Conservation (phyloP, 2,797 vertebrate species). For the Capromys pilorides region DNA sequence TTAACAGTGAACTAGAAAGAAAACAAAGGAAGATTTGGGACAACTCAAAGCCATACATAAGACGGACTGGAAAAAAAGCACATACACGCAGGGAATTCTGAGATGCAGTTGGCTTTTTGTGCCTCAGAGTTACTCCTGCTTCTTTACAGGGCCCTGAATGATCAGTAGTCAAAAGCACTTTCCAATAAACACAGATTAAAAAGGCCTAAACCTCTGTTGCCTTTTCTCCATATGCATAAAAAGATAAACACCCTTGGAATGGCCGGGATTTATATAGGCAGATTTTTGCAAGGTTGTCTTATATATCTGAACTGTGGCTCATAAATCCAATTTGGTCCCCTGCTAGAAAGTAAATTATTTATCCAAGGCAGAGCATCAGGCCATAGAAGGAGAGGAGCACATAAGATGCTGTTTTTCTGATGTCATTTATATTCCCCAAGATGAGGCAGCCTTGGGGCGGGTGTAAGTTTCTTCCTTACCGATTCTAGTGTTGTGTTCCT, state of each 20-base stretch:
- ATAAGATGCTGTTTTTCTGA: background rate
- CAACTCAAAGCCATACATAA: background rate
- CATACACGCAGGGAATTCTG: background rate
- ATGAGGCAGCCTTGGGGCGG: background rate
- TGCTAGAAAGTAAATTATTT: constrained; percentile 61
- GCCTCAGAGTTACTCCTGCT: background rate
- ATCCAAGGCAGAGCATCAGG: constrained; percentile 35
- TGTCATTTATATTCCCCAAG: constrained; percentile 19
- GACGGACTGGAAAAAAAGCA: background rate
- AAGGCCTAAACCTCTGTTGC: constrained; percentile 57
- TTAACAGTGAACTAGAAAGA: background rate
- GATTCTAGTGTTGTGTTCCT: background rate
- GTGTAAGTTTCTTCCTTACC: background rate
- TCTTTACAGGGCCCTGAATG: background rate
- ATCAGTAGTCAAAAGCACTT: constrained; percentile 52
- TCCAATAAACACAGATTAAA: constrained; percentile 64
- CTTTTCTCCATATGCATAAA: constrained; percentile 54
- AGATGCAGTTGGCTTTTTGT: background rate
- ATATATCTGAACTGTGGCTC: constrained; percentile 44
- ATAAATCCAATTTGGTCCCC: constrained; percentile 65
- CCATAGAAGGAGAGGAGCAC: background rate
- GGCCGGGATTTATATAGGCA: constrained; percentile 30
- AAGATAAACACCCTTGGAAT: constrained; percentile 31
- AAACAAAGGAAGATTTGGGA: background rate
- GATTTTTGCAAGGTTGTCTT: constrained; percentile 58